Evolutionary conservation across 1,140 invertebrate species (phyloP).

Genomic region (Brachionus manjavacas): DNA sequence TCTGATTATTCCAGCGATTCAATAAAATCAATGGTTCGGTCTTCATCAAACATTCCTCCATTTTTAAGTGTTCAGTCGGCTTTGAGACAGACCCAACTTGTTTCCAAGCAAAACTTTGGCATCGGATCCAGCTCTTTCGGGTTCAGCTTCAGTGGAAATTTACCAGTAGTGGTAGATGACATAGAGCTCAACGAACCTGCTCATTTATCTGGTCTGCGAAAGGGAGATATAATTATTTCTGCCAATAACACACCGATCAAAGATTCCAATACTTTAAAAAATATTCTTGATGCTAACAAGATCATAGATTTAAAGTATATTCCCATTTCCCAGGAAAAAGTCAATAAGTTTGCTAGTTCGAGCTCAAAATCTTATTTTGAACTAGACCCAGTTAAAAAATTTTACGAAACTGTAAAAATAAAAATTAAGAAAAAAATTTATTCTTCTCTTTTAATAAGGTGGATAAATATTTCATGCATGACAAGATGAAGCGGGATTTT

Average conservation of each 20-base stretch:
- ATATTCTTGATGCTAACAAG: not conserved
- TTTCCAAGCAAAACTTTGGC: not conserved
- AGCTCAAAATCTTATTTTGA: not conserved
- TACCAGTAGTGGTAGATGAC: not conserved
- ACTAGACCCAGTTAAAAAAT: not conserved
- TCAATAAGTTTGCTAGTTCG: not conserved
- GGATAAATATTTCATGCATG: not conserved
- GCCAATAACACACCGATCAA: not conserved
- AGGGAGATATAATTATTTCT: not conserved
- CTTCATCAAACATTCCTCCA: not conserved
- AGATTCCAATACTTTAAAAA: not conserved
- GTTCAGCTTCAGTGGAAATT: not conserved
- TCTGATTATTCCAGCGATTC: constrained; percentile 48
- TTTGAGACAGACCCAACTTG: not conserved
- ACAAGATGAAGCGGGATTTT: not conserved
- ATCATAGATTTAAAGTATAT: not conserved
- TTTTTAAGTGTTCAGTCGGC: constrained; percentile 5
- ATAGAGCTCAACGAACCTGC: not conserved
- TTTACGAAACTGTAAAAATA: not conserved
- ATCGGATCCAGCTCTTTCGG: not conserved
- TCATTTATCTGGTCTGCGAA: not conserved
- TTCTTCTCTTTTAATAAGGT: not conserved
- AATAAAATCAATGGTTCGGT: constrained; percentile 42
- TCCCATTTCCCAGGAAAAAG: not conserved
- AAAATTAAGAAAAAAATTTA: not conserved